Percentiles rank a stretch among this genome's conserved stretches.
Conservation (phyloP, 2,888 invertebrate species). For the Scaptodrosophila latifasciaeformis region DNA sequence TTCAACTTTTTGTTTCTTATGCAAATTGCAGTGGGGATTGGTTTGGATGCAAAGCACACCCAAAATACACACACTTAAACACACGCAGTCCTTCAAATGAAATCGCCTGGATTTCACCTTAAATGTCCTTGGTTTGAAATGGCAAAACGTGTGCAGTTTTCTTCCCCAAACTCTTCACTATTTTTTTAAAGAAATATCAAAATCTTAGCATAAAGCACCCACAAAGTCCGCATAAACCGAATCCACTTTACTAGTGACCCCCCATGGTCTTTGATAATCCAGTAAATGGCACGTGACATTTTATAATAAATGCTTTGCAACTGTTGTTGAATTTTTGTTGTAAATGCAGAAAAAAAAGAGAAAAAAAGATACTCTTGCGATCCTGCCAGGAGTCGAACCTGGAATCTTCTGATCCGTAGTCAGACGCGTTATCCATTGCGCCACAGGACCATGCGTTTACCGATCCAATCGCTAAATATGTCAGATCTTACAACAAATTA, state of each 20-base stretch:
- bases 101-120: constrained; percentile 10
- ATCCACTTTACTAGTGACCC: constrained; percentile 15
- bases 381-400: constrained; percentile 75
- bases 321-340: neutral
- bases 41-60: no score
- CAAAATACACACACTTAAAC: neutral
- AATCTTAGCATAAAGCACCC: constrained; percentile 11
- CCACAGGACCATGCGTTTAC: constrained; percentile 74
- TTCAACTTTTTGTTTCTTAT: neutral
- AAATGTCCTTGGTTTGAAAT: constrained; percentile 11
- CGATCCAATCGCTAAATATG: no score
- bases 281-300: neutral
- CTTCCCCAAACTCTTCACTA: no score
- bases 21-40: neutral
- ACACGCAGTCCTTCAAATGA: neutral
- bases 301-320: neutral
- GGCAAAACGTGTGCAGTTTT: neutral
- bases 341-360: neutral
- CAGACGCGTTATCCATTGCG: constrained; percentile 75
- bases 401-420: constrained; percentile 75
- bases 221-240: constrained; percentile 12
- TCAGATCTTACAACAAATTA: no score
- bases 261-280: no score
- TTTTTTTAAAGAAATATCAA: no score
- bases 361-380: neutral